Evolutionary conservation across 2,113 vertebrate species (phyloP).

Genomic region (Rutilus rutilus): DNA sequence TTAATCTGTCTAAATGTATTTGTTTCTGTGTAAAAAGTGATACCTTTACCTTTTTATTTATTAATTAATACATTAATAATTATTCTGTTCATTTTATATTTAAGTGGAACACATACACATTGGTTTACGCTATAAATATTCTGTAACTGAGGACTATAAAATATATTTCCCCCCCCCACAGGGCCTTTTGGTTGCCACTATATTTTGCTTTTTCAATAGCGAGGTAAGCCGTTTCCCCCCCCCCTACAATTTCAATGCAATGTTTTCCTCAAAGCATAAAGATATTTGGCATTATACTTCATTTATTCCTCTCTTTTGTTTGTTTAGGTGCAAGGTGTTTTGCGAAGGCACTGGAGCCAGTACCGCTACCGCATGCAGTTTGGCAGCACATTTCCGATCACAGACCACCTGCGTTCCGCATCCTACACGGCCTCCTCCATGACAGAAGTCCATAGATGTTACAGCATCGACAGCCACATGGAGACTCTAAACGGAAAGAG

Average conservation of each 20-base stretch:
- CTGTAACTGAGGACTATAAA: background rate
- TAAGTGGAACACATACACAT: background rate
- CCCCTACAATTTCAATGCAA: background rate
- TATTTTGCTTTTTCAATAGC: constrained; percentile 91
- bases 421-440: constrained; percentile 91
- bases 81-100: background rate
- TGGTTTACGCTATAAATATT: background rate
- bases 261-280: background rate
- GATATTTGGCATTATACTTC: background rate
- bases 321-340: constrained; percentile 87
- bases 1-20: no score
- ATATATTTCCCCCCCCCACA: constrained; percentile 44
- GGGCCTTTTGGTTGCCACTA: constrained; percentile 86
- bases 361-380: constrained; percentile 92
- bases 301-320: background rate
- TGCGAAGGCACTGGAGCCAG: constrained; percentile 93
- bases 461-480: constrained; percentile 86
- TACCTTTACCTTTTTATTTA: no score
- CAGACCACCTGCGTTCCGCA: constrained; percentile 85
- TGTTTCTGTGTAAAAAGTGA: background rate
- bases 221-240: constrained; percentile 74
- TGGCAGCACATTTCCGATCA: constrained; percentile 86
- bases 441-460: constrained; percentile 88
- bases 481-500: constrained; percentile 92
- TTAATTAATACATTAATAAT: background rate